A percentile compares a stretch with the other conserved stretches of the same genome.
phyloP scores from a whole-genome alignment of 1,140 invertebrate species.

The Drosophila chauvacae region DNA sequence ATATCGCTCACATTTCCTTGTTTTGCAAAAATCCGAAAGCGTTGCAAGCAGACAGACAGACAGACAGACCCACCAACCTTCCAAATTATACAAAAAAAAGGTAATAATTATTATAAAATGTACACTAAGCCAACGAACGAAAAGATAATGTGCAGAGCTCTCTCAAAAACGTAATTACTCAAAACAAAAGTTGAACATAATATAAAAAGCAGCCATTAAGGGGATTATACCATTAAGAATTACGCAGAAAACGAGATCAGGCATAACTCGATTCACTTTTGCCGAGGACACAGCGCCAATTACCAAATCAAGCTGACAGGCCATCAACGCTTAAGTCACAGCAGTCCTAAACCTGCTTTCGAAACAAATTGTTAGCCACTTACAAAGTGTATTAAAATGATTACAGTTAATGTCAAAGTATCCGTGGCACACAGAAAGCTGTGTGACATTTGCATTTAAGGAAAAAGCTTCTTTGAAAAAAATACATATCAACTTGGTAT shows the following conservation, averaged over 20 bases:
- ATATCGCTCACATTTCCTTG: constrained; percentile 32
- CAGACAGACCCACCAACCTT: constrained; percentile 20
- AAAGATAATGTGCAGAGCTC: constrained; percentile 34
- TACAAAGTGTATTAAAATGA: constrained; percentile 10
- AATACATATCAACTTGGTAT: not conserved
- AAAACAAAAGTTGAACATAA: constrained; percentile 25
- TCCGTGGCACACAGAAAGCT: not conserved
- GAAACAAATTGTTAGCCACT: constrained; percentile 23
- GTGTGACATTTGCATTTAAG: not conserved
- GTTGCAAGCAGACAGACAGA: constrained; percentile 11
- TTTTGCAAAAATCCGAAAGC: constrained; percentile 46
- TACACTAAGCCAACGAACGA: not conserved
- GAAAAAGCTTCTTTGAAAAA: not conserved
- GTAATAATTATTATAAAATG: constrained; percentile 32
- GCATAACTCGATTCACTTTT: constrained; percentile 30
- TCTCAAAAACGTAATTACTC: constrained; percentile 20
- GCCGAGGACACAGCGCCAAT: constrained; percentile 40
- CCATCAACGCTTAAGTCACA: constrained; percentile 30
- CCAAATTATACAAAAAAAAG: constrained; percentile 19
- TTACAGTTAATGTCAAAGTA: constrained; percentile 4
- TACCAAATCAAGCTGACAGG: constrained; percentile 59
- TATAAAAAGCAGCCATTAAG: constrained; percentile 25
- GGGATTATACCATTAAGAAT: constrained; percentile 47
- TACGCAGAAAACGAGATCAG: constrained; percentile 37
- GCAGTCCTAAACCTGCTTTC: constrained; percentile 47